Base-by-base conservation (phyloP, 2,888 invertebrate species). In the Nomada ruficornis region DNA sequence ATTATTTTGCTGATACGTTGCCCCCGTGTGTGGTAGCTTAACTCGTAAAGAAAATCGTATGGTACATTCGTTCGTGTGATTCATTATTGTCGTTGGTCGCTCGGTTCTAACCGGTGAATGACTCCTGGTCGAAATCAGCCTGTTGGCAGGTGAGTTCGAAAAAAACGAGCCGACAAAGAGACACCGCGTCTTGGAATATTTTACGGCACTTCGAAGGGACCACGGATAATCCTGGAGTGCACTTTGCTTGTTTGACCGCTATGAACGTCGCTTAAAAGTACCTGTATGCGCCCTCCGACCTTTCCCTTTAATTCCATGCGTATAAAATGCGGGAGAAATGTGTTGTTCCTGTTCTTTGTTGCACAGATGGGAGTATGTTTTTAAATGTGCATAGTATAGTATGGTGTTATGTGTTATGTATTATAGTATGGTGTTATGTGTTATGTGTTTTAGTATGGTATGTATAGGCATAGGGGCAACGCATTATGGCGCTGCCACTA, bases 131-230 rank as follows among this genome's bases (percentile, higher is more conserved):
- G 55, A 23, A 67, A 69, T 73, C 72, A 50, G 74, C 71, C 36
- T 63, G 80, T 70, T 75, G 75, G 59, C 73, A 64, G 59, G 69
- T 64, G 72, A 79, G 71, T 69, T 69, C 72, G 57, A 68, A 77
- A 85, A 86, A 83, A 60, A 15, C 69, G 26, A 60, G 71, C 86
- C 87, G 86, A 85, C 86, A 87, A 87, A 87, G 81, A 81, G 57
- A 74, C 62, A 72, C 80, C 72, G 85, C 81, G 57, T 67, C 77
- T 64, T 74, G 23, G 69, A 78, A 67, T 82, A 13, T 86, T 86
- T 84, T 86, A 86, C 80, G 77, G 73, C 62, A 64, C 65, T 70
- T 70, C 20, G 69, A 44, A 44, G 42, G 64, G 71, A 44, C 57
- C 63, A 42, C 29, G 72, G 44, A n/a, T 57, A 26, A 15, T 70